Evolutionary conservation across 2,797 vertebrate genomes (phyloP).

Genomic region (Synaphobranchus kaupii): DNA sequence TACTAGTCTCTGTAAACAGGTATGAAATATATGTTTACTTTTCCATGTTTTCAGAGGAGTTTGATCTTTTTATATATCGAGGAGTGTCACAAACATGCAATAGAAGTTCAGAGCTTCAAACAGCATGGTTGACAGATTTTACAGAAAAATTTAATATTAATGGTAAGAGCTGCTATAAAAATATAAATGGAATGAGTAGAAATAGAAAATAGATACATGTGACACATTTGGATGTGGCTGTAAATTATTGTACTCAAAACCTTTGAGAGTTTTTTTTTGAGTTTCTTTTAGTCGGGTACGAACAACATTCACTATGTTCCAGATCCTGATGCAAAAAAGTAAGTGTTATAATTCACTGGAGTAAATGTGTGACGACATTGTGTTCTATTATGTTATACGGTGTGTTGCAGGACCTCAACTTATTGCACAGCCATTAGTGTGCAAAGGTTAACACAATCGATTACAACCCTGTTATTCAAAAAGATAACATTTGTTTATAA

Average conservation of each 20-base stretch:
- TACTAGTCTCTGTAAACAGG: slow-evolving; percentile 4
- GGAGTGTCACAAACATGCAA: slow-evolving; percentile 72
- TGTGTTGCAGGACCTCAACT: background rate
- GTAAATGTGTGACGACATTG: slow-evolving; percentile 9
- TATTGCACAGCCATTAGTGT: background rate
- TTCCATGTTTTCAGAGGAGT: slow-evolving; percentile 50
- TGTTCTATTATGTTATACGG: background rate
- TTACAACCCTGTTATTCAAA: background rate
- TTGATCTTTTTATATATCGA: slow-evolving; percentile 73
- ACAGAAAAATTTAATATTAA: slow-evolving; percentile 76
- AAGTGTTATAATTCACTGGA: slow-evolving; percentile 8
- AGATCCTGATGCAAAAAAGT: slow-evolving; percentile 34
- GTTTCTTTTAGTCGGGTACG: slow-evolving; percentile 33
- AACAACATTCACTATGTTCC: slow-evolving; percentile 32
- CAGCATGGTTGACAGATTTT: slow-evolving; percentile 70
- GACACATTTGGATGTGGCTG: slow-evolving; percentile 56
- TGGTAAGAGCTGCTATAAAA: slow-evolving; percentile 70
- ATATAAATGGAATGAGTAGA: slow-evolving; percentile 70
- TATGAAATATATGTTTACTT: slow-evolving; percentile 17
- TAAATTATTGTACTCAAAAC: slow-evolving; percentile 50
- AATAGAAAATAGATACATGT: slow-evolving; percentile 66
- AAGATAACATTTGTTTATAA: background rate
- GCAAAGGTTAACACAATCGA: background rate
- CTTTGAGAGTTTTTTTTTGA: slow-evolving; percentile 59
- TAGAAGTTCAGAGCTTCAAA: slow-evolving; percentile 74